phyloP scores from a whole-genome alignment of 2,888 invertebrate genomes.

The Achlya flavicornis region DNA sequence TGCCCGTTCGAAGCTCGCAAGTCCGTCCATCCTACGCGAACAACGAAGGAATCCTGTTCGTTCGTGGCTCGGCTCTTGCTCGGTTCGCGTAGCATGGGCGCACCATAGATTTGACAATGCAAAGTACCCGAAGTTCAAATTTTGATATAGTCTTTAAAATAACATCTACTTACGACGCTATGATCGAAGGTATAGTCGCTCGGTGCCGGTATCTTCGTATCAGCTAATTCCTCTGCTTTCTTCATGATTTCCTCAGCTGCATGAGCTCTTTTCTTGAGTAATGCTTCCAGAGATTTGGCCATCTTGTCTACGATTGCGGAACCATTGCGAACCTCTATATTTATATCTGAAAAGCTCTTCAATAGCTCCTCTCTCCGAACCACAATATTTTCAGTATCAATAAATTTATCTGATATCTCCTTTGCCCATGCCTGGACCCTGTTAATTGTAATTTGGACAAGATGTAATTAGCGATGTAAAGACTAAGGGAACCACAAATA shows the following conservation, averaged over 20 bases:
- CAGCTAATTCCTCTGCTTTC: constrained; percentile 64
- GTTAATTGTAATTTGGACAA: constrained; percentile 13
- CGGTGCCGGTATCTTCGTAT: constrained; percentile 40
- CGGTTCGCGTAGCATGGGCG: too few species aligned
- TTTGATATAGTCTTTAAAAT: background rate
- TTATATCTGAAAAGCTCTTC: constrained; percentile 60
- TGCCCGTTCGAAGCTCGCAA: too few species aligned
- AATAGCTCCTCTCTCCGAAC: constrained; percentile 60
- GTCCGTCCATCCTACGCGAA: too few species aligned
- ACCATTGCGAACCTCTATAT: constrained; percentile 62
- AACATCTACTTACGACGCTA: constrained; percentile 61
- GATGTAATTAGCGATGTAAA: rapidly evolving
- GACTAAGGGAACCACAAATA: background rate
- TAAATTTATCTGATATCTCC: constrained; percentile 57
- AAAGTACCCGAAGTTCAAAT: too few species aligned
- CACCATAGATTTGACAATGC: too few species aligned
- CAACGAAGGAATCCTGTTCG: too few species aligned
- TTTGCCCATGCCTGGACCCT: constrained; percentile 71
- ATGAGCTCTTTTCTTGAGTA: constrained; percentile 54
- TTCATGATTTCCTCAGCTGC: constrained; percentile 70
- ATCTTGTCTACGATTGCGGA: constrained; percentile 64
- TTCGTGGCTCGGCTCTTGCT: too few species aligned
- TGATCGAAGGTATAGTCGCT: constrained; percentile 55
- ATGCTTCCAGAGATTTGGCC: constrained; percentile 55
- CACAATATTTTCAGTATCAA: constrained; percentile 57